These are phyloP conservation scores for Agonopterix arenella DNA, from an alignment of 2,888 invertebrate species.

Conservation along the genomic window DNA sequence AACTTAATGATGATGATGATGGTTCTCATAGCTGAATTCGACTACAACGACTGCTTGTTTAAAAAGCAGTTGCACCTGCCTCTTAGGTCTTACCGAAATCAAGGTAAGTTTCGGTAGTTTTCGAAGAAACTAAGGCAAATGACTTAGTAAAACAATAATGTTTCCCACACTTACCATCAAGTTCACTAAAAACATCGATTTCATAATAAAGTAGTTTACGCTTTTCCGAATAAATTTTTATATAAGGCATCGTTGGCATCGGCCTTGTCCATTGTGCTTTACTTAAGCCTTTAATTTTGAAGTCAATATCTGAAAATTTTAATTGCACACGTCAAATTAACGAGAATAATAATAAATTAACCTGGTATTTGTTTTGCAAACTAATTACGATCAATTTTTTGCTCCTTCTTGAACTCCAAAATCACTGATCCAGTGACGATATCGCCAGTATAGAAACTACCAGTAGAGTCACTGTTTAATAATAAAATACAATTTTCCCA, in stretches of 20 bases:
- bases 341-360: not conserved
- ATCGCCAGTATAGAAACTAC: constrained; percentile 54
- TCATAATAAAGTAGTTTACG: constrained; percentile 38
- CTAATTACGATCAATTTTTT: constrained; percentile 45
- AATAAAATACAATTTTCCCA: constrained; percentile 44
- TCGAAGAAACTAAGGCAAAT: too few species aligned
- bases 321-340: not conserved
- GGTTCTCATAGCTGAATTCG: too few species aligned
- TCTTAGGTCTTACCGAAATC: too few species aligned
- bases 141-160: too few species aligned
- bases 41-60: too few species aligned
- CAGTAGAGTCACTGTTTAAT: constrained; percentile 50
- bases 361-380: not conserved
- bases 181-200: constrained; percentile 40
- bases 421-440: constrained; percentile 57
- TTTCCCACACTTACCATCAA: constrained; percentile 20
- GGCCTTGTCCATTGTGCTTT: constrained; percentile 59
- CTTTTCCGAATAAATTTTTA: constrained; percentile 55
- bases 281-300: constrained; percentile 45
- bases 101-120: too few species aligned
- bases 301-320: constrained; percentile 42
- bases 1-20: too few species aligned
- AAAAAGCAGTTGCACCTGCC: too few species aligned
- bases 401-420: constrained; percentile 43
- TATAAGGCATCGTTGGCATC: constrained; percentile 50